These are phyloP conservation scores for Coptotermes formosanus DNA, from an alignment of 1,140 invertebrate species.

Conservation along the genomic window DNA sequence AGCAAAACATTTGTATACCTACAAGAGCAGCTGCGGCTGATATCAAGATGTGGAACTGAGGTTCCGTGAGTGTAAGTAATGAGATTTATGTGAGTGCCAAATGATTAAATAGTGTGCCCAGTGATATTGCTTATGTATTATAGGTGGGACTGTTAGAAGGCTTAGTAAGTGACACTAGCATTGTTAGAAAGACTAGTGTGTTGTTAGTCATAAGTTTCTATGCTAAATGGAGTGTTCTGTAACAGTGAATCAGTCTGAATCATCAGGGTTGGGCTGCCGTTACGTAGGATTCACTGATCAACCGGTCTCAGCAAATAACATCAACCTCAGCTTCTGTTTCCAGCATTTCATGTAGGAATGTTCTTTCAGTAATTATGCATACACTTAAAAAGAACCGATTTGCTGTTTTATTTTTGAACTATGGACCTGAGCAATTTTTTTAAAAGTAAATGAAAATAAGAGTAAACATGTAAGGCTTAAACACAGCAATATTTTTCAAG, in stretches of 20 bases:
- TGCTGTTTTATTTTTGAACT: no score
- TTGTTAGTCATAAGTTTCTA: background rate
- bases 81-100: background rate
- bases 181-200: background rate
- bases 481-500: no score
- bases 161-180: background rate
- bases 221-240: background rate
- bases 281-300: background rate
- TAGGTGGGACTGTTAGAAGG: background rate
- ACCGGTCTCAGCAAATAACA: background rate
- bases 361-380: no score
- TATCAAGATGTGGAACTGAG: background rate
- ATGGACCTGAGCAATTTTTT: no score
- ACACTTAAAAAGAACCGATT: no score
- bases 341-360: no score
- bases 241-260: background rate
- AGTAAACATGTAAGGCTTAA: no score
- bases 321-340: no score
- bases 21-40: background rate
- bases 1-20: background rate
- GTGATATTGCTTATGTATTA: background rate
- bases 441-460: no score
- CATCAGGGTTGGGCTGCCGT: background rate
- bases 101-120: conserved; percentile 17
- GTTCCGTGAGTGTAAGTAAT: background rate